phyloP scores from a whole-genome alignment of 2,888 invertebrate species.

The Saturnia japonica region DNA sequence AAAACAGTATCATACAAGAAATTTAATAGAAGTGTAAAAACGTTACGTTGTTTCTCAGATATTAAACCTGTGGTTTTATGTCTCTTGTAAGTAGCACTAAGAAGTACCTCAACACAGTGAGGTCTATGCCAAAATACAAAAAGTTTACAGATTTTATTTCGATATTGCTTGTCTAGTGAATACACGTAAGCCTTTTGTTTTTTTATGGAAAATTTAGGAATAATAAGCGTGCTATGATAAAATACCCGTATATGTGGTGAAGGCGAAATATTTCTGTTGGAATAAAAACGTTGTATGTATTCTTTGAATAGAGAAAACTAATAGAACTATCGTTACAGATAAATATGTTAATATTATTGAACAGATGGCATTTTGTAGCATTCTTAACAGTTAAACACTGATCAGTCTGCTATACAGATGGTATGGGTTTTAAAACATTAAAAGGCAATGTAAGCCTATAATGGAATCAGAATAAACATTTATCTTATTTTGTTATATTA shows the following conservation, averaged over 20 bases:
- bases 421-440: background rate
- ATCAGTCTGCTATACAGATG: background rate
- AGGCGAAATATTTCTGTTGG: conserved; percentile 4
- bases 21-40: no score
- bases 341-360: conserved; percentile 5
- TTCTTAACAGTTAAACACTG: background rate
- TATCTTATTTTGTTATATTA: no score
- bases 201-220: conserved; percentile 16
- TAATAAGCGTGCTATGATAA: background rate
- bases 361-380: background rate
- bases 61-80: no score
- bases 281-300: background rate
- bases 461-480: background rate
- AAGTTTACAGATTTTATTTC: background rate
- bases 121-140: background rate
- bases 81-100: background rate
- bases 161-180: background rate
- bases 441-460: background rate
- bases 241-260: conserved; percentile 4
- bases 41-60: no score
- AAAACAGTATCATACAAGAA: no score
- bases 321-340: background rate
- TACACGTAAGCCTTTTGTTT: background rate
- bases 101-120: background rate
- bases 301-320: background rate